Conservation (phyloP, 2,888 invertebrate genomes). For the Anthrax anthrax region DNA sequence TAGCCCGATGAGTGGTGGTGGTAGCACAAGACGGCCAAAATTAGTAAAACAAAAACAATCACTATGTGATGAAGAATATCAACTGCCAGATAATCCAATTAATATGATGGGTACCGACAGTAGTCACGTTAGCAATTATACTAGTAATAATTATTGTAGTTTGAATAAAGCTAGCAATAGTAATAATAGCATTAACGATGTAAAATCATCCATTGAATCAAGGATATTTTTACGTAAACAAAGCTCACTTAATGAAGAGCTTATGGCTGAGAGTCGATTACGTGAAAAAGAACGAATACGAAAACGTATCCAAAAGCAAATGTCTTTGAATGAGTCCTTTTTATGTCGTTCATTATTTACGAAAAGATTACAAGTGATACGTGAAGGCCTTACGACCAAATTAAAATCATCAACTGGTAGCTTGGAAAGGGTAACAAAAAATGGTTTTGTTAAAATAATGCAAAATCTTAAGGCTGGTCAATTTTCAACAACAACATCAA, state of each 20-base stretch:
- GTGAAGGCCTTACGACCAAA: conserved; percentile 63
- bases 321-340: conserved; percentile 75
- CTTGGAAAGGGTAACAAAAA: conserved; percentile 70
- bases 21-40: conserved; percentile 39
- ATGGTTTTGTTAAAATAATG: conserved; percentile 67
- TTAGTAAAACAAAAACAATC: conserved; percentile 79
- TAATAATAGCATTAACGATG: conserved; percentile 6
- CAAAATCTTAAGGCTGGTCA: conserved; percentile 53
- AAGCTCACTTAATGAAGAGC: conserved; percentile 75
- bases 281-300: conserved; percentile 69
- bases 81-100: conserved; percentile 25
- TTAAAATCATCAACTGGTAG: conserved; percentile 71
- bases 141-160: conserved; percentile 14
- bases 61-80: conserved; percentile 51
- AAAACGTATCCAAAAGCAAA: conserved; percentile 77
- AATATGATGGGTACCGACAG: conserved; percentile 25
- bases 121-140: conserved; percentile 21
- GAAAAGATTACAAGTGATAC: conserved; percentile 31
- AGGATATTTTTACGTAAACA: conserved; percentile 46
- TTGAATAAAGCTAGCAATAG: conserved; percentile 9
- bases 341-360: conserved; percentile 41
- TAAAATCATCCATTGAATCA: conserved; percentile 9
- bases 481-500: conserved; percentile 7
- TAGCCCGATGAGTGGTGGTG: neutral
- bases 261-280: conserved; percentile 74